Conservation (phyloP, 2,888 invertebrate genomes). For the Agrilus cyanescens region DNA sequence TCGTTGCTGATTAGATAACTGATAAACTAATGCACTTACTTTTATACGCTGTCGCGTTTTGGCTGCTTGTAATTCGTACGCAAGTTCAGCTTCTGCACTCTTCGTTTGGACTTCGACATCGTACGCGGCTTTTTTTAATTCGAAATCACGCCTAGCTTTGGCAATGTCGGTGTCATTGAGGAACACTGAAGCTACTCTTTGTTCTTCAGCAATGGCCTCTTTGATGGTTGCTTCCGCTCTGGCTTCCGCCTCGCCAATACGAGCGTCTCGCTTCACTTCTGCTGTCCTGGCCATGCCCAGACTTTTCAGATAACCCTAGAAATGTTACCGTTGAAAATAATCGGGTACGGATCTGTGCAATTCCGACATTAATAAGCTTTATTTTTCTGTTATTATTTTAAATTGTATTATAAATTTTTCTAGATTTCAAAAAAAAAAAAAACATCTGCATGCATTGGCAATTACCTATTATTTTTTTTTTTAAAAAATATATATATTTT, state of each 20-base stretch:
- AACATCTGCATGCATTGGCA: too few species aligned
- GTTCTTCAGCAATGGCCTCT: constrained; percentile 93
- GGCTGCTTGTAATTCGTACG: constrained; percentile 85
- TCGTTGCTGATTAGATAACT: too few species aligned
- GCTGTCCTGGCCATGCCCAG: constrained; percentile 91
- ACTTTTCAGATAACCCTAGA: constrained; percentile 81
- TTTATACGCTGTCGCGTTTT: constrained; percentile 86
- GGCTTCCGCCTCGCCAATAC: constrained; percentile 95
- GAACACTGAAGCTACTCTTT: constrained; percentile 87
- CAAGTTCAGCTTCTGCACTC: constrained; percentile 89
- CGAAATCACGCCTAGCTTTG: constrained; percentile 92
- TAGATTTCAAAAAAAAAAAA: too few species aligned
- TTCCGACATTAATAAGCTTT: too few species aligned
- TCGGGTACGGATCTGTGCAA: background rate
- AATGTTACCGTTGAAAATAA: background rate
- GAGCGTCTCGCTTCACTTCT: constrained; percentile 89
- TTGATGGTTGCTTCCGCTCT: constrained; percentile 83
- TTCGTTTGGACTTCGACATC: constrained; percentile 93
- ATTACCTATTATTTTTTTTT: too few species aligned
- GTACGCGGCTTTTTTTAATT: constrained; percentile 92
- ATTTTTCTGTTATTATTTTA: too few species aligned
- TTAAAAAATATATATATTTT: too few species aligned
- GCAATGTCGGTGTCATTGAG: constrained; percentile 95
- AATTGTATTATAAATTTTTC: too few species aligned
- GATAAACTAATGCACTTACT: background rate